Percentiles rank a stretch among this genome's conserved stretches.
These are phyloP conservation scores for Drosophila ambigua DNA, from an alignment of 1,140 invertebrate species.

Conservation along the genomic window DNA sequence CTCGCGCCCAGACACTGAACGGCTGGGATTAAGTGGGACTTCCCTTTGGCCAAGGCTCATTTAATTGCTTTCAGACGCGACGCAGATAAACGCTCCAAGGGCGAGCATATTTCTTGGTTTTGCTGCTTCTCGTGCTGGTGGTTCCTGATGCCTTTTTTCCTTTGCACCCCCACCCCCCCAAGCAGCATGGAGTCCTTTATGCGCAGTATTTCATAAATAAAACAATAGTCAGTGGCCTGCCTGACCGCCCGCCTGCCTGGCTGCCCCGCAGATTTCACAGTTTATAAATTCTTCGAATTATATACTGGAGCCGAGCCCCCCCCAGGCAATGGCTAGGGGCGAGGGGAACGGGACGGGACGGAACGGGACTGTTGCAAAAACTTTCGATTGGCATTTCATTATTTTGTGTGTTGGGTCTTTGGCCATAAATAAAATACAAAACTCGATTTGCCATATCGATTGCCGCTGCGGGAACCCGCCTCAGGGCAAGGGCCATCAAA, in stretches of 20 bases:
- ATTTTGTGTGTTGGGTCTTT: constrained; percentile 27
- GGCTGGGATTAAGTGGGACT: constrained; percentile 62
- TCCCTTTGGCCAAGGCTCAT: constrained; percentile 63
- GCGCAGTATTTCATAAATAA: constrained; percentile 48
- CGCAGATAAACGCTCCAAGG: constrained; percentile 40
- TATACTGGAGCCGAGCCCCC: constrained; percentile 30
- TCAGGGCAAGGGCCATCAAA: constrained; percentile 48
- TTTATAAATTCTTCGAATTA: constrained; percentile 69
- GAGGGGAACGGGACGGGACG: background rate
- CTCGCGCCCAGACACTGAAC: constrained; percentile 6
- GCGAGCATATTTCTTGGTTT: constrained; percentile 3
- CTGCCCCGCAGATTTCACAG: constrained; percentile 61
- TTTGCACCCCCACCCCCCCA: too few relatives aligned
- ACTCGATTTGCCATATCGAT: constrained; percentile 69
- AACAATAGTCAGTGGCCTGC: constrained; percentile 26
- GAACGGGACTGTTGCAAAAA: constrained; percentile 27
- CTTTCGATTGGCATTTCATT: constrained; percentile 80
- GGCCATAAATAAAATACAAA: constrained; percentile 66
- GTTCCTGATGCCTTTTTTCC: constrained; percentile 20
- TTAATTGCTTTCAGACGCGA: constrained; percentile 71
- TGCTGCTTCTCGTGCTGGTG: background rate
- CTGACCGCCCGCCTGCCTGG: too few relatives aligned
- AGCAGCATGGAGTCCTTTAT: too few relatives aligned
- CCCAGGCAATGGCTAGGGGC: constrained; percentile 11
- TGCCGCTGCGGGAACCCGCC: constrained; percentile 3